Percentiles rank a stretch among this genome's conserved stretches.
These are phyloP conservation scores for Blastomussa wellsi DNA, from an alignment of 92 coral and sea anemone species.

Conservation along the genomic window DNA sequence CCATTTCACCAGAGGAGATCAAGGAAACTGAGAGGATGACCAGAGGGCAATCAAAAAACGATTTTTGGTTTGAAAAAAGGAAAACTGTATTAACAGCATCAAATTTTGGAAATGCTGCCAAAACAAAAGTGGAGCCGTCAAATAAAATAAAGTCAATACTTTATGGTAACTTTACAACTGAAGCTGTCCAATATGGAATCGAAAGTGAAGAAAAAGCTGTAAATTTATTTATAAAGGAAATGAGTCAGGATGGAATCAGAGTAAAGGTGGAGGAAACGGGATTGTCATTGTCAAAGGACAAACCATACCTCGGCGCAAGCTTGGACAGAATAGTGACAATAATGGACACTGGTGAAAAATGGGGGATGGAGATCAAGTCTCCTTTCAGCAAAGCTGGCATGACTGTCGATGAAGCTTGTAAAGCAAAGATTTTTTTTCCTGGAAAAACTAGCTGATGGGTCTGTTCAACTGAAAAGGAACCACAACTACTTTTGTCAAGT, in stretches of 20 bases:
- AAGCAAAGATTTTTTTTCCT: constrained; percentile 29
- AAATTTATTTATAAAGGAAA: constrained; percentile 26
- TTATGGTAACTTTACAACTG: constrained; percentile 49
- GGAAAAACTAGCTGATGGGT: constrained; percentile 41
- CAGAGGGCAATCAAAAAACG: constrained; percentile 54
- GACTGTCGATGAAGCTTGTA: constrained; percentile 52
- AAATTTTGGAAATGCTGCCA: constrained; percentile 60
- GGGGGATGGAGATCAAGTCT: constrained; percentile 60
- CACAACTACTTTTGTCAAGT: constrained; percentile 43
- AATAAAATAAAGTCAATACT: constrained; percentile 65
- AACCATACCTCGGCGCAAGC: constrained; percentile 55
- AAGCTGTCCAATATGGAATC: constrained; percentile 56
- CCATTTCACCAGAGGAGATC: constrained; percentile 20
- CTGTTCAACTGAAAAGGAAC: constrained; percentile 40
- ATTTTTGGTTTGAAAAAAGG: constrained; percentile 56
- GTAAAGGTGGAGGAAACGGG: constrained; percentile 56
- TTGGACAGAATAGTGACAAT: constrained; percentile 44
- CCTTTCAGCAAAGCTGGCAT: constrained; percentile 66
- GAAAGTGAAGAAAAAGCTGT: constrained; percentile 61
- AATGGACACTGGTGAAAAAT: constrained; percentile 39
- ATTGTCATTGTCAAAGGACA: constrained; percentile 49
- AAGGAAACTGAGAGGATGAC: constrained; percentile 51
- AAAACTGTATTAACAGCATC: constrained; percentile 59
- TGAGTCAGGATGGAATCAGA: constrained; percentile 17
- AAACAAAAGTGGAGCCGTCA: constrained; percentile 54